phyloP scores from a whole-genome alignment of 2,797 vertebrate species.

The Pseudocheirus occidentalis region DNA sequence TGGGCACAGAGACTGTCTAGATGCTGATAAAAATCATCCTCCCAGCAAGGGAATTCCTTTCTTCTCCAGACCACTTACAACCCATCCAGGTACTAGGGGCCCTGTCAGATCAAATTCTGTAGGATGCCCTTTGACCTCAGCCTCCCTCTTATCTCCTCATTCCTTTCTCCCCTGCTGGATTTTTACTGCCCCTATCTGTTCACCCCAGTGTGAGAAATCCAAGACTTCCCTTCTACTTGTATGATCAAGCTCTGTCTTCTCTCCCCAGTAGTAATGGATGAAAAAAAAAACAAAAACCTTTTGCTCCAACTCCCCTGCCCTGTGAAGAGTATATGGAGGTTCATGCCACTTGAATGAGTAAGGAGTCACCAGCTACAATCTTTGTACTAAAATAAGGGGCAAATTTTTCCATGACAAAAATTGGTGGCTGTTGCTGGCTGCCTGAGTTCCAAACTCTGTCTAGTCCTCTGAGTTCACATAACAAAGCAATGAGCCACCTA shows the following conservation, averaged over 20 bases:
- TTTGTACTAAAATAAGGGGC: neutral
- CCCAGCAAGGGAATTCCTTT: neutral
- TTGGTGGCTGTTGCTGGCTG: neutral
- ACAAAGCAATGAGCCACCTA: neutral
- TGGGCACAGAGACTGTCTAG: neutral
- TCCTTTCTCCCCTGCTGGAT: neutral
- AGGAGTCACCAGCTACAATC: neutral
- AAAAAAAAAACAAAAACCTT: neutral
- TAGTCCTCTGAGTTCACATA: neutral
- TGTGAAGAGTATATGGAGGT: neutral
- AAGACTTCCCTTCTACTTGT: neutral
- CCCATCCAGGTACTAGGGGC: neutral
- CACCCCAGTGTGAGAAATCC: neutral
- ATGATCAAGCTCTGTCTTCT: neutral
- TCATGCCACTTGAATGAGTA: neutral
- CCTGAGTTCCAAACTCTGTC: neutral
- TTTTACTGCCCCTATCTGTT: neutral
- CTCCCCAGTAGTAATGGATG: neutral
- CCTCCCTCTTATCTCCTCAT: neutral
- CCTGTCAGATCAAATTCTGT: neutral
- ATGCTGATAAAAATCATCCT: neutral
- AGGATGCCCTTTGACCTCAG: neutral
- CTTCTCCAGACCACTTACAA: neutral
- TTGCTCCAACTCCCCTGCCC: neutral
- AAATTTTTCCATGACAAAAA: neutral